A percentile compares a stretch with the other conserved stretches of the same genome.
Conservation (phyloP, 2,797 vertebrate species). For the Benthosema pterotum region DNA sequence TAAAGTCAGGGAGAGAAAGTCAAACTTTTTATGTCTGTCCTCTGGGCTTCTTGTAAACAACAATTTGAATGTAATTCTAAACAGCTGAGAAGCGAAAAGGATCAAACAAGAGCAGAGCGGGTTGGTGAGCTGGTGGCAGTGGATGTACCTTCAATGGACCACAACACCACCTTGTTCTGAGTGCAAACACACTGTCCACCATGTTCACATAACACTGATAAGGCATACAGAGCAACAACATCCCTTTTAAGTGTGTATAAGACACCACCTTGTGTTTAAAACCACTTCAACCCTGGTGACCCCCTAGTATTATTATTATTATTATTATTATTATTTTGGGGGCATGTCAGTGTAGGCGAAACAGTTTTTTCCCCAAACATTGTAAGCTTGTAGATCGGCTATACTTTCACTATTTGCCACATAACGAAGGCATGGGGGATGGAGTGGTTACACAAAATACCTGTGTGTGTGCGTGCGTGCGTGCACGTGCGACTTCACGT, state of each 20-base stretch:
- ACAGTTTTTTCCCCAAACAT: no score
- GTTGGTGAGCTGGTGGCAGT: slow-evolving; percentile 13
- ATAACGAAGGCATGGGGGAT: no score
- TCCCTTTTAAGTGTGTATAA: slow-evolving; percentile 72
- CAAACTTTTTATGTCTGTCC: slow-evolving; percentile 62
- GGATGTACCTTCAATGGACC: slow-evolving; percentile 37
- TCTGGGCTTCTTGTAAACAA: slow-evolving; percentile 80
- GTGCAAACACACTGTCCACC: slow-evolving; percentile 55
- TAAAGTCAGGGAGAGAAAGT: slow-evolving; percentile 44
- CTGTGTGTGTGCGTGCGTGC: slow-evolving; percentile 14
- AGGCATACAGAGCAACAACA: slow-evolving; percentile 73
- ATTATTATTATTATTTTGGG: no score
- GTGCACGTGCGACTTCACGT: slow-evolving; percentile 30
- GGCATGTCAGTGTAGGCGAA: no score
- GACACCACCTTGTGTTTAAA: slow-evolving; percentile 54
- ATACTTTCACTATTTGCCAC: no score
- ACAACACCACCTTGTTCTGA: slow-evolving; percentile 63
- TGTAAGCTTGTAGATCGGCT: no score
- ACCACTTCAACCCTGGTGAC: slow-evolving; percentile 5
- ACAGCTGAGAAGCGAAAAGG: slow-evolving; percentile 74
- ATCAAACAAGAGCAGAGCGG: slow-evolving; percentile 58
- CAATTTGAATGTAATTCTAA: slow-evolving; percentile 78
- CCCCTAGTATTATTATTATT: no score
- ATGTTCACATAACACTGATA: slow-evolving; percentile 69
- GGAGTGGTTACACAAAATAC: slow-evolving; percentile 25